A percentile compares a stretch with the other conserved stretches of the same genome.
Conservation (phyloP, 2,797 vertebrate genomes). For the Danio albolineatus region DNA sequence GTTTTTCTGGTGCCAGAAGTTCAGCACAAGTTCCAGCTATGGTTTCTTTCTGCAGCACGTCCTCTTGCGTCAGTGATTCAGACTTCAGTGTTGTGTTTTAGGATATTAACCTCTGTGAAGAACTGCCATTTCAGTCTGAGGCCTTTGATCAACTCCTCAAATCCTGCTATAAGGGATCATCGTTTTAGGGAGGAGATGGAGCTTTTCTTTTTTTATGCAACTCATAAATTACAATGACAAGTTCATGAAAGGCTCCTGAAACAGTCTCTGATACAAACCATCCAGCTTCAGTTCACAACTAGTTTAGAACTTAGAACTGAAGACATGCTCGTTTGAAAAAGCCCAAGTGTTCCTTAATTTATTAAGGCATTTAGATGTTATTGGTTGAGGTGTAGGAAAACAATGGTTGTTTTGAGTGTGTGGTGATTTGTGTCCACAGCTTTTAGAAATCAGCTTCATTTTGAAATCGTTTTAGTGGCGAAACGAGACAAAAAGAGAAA, state of each 20-base stretch:
- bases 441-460: constrained; percentile 36
- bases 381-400: background rate
- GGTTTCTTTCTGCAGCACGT: background rate
- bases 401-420: background rate
- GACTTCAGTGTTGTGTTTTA: background rate
- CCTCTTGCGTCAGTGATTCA: background rate
- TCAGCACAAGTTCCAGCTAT: background rate
- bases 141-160: constrained; percentile 15
- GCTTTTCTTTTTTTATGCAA: background rate
- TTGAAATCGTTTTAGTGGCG: constrained; percentile 35
- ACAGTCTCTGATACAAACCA: no score
- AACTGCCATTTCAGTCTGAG: background rate
- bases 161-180: background rate
- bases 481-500: constrained; percentile 42
- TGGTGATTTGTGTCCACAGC: constrained; percentile 18
- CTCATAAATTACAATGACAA: background rate
- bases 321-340: no score
- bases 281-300: no score
- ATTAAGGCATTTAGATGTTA: background rate
- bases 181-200: background rate
- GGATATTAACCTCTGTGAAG: background rate
- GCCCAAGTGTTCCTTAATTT: no score
- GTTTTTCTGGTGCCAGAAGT: background rate
- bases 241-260: background rate
- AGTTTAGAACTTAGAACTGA: no score